These are phyloP conservation scores for Drosophila rhopaloa DNA, from an alignment of 1,140 invertebrate species.

Conservation along the genomic window DNA sequence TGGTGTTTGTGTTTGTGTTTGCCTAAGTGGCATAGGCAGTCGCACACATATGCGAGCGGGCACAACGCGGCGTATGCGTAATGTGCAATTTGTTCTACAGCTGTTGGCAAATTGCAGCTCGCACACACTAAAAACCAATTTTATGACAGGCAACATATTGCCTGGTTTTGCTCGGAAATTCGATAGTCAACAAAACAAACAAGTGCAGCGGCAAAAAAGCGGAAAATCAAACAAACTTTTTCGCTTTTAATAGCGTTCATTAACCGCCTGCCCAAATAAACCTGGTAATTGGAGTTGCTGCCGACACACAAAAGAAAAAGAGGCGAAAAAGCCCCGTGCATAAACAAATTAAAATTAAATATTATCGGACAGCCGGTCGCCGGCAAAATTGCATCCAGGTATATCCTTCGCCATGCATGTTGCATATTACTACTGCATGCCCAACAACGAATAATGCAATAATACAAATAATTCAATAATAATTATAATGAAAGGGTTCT, in stretches of 20 bases:
- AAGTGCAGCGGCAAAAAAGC: constrained; percentile 25
- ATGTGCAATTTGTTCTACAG: constrained; percentile 78
- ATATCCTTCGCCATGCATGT: constrained; percentile 20
- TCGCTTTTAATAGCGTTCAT: constrained; percentile 70
- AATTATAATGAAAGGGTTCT: constrained; percentile 68
- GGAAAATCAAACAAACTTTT: constrained; percentile 53
- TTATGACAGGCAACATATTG: constrained; percentile 70
- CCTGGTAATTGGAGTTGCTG: constrained; percentile 68
- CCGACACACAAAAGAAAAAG: constrained; percentile 32
- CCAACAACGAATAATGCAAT: constrained; percentile 73
- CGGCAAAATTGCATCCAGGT: constrained; percentile 63
- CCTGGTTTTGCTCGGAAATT: constrained; percentile 47
- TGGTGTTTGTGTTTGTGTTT: constrained; percentile 44
- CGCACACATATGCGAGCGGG: constrained; percentile 15
- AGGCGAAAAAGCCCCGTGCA: constrained; percentile 39
- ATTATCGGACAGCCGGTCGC: constrained; percentile 61
- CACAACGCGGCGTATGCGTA: constrained; percentile 73
- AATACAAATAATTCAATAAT: constrained; percentile 82
- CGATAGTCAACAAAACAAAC: constrained; percentile 58
- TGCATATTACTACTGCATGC: constrained; percentile 33
- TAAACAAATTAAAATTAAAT: constrained; percentile 82
- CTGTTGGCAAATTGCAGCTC: constrained; percentile 71
- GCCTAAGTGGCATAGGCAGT: constrained; percentile 41
- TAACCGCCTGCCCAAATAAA: constrained; percentile 62
- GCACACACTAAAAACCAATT: constrained; percentile 47